Evolutionary conservation across 2,888 invertebrate genomes (phyloP).

Genomic region (Strigamia maritima): DNA sequence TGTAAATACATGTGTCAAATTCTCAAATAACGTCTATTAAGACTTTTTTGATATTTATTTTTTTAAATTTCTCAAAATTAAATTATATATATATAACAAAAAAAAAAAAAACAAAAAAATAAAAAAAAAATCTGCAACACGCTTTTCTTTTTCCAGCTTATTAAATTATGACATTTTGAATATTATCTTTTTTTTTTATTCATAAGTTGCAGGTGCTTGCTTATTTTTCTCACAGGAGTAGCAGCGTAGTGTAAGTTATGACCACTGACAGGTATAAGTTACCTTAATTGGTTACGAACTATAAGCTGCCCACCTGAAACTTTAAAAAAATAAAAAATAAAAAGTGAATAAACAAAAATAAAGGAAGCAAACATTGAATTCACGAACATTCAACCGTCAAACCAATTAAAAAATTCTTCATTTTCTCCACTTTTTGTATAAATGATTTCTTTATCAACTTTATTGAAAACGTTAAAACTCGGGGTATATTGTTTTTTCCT

Average conservation of each 20-base stretch:
- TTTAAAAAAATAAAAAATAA: background rate
- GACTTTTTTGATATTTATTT: no score
- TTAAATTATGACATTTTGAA: constrained; percentile 3
- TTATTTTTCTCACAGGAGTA: background rate
- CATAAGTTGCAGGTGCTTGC: constrained; percentile 10
- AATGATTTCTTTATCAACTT: background rate
- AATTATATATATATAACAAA: no score
- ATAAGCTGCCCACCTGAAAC: constrained; percentile 2
- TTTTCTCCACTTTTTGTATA: background rate
- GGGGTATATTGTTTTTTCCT: background rate
- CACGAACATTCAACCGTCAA: background rate
- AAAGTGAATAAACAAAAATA: background rate
- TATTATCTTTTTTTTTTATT: background rate
- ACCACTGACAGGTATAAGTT: constrained; percentile 7
- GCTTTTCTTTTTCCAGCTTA: background rate
- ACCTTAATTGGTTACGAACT: constrained; percentile 8
- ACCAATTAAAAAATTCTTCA: background rate
- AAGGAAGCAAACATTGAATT: background rate
- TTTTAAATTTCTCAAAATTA: background rate
- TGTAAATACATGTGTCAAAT: no score
- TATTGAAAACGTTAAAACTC: background rate
- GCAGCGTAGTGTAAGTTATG: background rate
- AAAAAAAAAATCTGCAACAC: no score
- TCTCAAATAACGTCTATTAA: no score
- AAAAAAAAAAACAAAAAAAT: no score